phyloP scores from a whole-genome alignment of 2,797 vertebrate genomes.

The Acanthurus tractus region DNA sequence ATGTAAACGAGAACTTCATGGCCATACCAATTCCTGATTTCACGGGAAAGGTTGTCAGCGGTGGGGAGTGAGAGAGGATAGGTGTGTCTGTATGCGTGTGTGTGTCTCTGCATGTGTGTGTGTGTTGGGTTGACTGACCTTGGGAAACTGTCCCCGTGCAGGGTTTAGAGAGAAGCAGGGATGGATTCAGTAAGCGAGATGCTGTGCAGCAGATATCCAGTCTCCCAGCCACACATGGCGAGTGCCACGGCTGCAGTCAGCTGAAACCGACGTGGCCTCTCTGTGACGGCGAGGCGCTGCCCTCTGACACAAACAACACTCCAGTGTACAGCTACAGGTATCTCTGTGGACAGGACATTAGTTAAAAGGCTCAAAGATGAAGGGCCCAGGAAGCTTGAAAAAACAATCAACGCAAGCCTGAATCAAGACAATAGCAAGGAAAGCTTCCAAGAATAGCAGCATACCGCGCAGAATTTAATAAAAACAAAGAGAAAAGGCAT shows the following conservation, averaged over 20 bases:
- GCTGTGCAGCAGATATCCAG: slow-evolving; percentile 69
- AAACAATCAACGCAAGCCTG: not conserved
- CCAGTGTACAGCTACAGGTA: slow-evolving; percentile 31
- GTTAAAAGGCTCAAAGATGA: slow-evolving; percentile 39
- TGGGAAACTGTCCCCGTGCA: slow-evolving; percentile 85
- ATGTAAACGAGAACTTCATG: slow-evolving; percentile 75
- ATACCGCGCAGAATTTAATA: not conserved
- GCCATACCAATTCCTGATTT: slow-evolving; percentile 89
- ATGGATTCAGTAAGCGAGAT: slow-evolving; percentile 75
- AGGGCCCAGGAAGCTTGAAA: slow-evolving; percentile 25
- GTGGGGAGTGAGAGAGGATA: slow-evolving; percentile 15
- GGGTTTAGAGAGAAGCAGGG: slow-evolving; percentile 69
- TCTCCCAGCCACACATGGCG: slow-evolving; percentile 78
- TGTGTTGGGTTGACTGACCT: slow-evolving; percentile 79
- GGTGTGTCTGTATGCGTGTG: slow-evolving; percentile 46
- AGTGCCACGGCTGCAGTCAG: slow-evolving; percentile 86
- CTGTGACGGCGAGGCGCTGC: slow-evolving; percentile 74
- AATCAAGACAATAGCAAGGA: not conserved
- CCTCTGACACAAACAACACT: slow-evolving; percentile 61
- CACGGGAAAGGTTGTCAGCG: slow-evolving; percentile 54
- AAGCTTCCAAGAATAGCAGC: not conserved
- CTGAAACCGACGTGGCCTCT: slow-evolving; percentile 82
- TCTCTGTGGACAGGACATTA: slow-evolving; percentile 42
- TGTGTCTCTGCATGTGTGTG: slow-evolving; percentile 38
- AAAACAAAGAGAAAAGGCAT: slow-evolving; percentile 2